These are phyloP conservation scores for Palythoa grandis DNA, from an alignment of 92 coral and sea anemone species.

Conservation along the genomic window DNA sequence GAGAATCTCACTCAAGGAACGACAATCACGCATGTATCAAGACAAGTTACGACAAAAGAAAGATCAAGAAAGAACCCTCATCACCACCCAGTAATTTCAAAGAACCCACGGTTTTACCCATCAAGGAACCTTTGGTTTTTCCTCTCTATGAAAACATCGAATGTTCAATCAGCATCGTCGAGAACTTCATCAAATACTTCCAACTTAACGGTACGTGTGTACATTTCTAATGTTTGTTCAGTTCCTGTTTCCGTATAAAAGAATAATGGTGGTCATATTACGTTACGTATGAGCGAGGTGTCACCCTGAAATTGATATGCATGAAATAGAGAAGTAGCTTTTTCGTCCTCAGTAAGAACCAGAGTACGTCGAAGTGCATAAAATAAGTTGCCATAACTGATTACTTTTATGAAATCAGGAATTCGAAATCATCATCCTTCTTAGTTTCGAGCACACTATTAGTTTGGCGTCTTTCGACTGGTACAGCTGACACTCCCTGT, in stretches of 20 bases:
- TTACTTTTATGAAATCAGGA: too few relatives aligned
- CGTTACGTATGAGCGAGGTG: too few relatives aligned
- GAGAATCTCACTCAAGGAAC: conserved; percentile 33
- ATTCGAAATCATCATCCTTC: too few relatives aligned
- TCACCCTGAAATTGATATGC: too few relatives aligned
- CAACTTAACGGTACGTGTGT: conserved; percentile 31
- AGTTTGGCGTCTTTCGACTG: too few relatives aligned
- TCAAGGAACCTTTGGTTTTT: conserved; percentile 18
- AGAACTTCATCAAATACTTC: conserved; percentile 66
- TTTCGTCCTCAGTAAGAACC: too few relatives aligned
- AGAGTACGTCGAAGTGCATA: too few relatives aligned
- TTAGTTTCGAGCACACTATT: too few relatives aligned
- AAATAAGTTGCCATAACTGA: too few relatives aligned
- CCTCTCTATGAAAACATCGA: conserved; percentile 63
- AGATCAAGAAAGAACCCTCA: conserved; percentile 24
- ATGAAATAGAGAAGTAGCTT: too few relatives aligned
- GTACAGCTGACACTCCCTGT: too few relatives aligned
- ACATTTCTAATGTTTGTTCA: not conserved
- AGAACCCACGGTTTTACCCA: conserved; percentile 13
- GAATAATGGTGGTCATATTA: too few relatives aligned
- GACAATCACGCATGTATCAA: not conserved
- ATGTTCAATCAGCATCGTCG: conserved; percentile 69
- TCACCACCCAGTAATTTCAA: not conserved
- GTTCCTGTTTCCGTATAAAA: not conserved
- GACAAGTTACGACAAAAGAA: conserved; percentile 14